phyloP scores from a whole-genome alignment of 2,888 invertebrate species.

The Arrhopalites spinosus region DNA sequence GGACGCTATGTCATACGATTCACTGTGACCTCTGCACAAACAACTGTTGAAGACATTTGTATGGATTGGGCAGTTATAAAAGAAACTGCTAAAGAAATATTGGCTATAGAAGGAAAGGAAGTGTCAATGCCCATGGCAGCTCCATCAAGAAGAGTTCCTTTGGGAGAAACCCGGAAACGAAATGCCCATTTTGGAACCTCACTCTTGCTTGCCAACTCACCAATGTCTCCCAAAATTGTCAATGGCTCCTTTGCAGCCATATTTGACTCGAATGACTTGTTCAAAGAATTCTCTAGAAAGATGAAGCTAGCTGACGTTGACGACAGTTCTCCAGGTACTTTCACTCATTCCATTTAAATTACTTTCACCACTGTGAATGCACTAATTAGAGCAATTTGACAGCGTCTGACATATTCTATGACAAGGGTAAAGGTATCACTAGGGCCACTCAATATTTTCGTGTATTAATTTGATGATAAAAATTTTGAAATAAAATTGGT shows the following conservation, averaged over 20 bases:
- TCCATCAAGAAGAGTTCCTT: conserved; percentile 52
- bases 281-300: conserved; percentile 74
- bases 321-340: conserved; percentile 75
- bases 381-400: background rate
- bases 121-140: conserved; percentile 62
- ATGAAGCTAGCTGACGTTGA: conserved; percentile 73
- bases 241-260: conserved; percentile 92
- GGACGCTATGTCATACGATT: conserved; percentile 66
- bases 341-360: background rate
- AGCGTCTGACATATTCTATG: background rate
- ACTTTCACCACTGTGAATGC: background rate
- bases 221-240: conserved; percentile 95
- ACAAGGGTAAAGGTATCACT: background rate
- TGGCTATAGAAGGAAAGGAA: conserved; percentile 66
- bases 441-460: background rate
- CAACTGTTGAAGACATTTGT: conserved; percentile 64
- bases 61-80: conserved; percentile 81
- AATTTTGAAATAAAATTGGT: too few relatives aligned
- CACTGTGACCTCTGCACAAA: conserved; percentile 88
- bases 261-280: conserved; percentile 75
- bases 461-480: background rate
- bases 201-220: conserved; percentile 88
- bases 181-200: conserved; percentile 92
- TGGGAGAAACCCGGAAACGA: conserved; percentile 77
- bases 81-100: conserved; percentile 71